Base-by-base conservation (phyloP, 1,140 invertebrate genomes). In the Matsumurasca onukii region DNA sequence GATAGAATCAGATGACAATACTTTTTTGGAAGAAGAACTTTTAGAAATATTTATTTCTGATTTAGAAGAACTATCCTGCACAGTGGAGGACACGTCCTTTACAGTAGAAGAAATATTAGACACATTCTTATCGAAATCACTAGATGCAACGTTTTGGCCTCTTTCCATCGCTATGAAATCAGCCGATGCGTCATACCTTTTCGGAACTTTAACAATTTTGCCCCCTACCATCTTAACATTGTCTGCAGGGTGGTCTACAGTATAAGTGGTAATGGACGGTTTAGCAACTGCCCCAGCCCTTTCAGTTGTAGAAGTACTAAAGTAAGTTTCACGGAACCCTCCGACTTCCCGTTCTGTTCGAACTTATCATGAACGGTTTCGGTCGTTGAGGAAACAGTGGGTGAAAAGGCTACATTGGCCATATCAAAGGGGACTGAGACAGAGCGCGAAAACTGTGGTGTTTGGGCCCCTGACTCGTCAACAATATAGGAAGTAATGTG, bases 151-250 rank as follows among this genome's bases (percentile, higher is more conserved):
- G 17, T 48, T 12, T 24, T 65, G 62, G 9, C 39, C 31, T 65
- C 39, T 65, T 31, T 65, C 62, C 31, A 39, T 45, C 15, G 31
- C 62, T 24, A 65, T 65, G 48, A 65, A 65, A 31, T 20, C 17
- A 48, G 39, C 31, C 1, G 62, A 65, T 2, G 45, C 62, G 9
- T 39, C 31, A 24, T 39, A 39, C 17, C 34, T 68, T 49, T 31
- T 25, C n/a, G 57, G 25, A n/a, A 25, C 20, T 49, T 63, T 62
- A 27, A 62, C 31, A 1, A 68, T 29, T 49, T 68, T 68, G 20
- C 55, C 34, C 1, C 67, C 67, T 48, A 62, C 57, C 67, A 61
- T 68, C 49, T 48, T 68, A 45, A 68, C 67, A 27, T n/a, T 34
- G 29, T 51, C 17, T 67, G 57, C 5, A 59, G 29, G 31, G 20